phyloP scores from a whole-genome alignment of 2,888 invertebrate genomes.

The Bedellia somnulentella region DNA sequence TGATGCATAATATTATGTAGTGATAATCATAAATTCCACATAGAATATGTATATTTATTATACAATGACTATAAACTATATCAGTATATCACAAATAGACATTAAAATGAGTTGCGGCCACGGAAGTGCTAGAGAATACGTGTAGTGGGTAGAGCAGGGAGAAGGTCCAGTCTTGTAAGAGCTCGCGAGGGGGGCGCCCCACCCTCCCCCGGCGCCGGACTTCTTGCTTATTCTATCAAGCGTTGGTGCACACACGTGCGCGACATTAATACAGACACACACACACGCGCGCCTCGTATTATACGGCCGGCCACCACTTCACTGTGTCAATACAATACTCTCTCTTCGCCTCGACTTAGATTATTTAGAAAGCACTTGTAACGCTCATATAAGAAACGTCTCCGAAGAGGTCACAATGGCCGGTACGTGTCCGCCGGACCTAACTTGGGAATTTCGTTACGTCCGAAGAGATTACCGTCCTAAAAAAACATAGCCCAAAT shows the following conservation, averaged over 20 bases:
- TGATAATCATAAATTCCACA: no score
- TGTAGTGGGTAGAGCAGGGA: constrained; percentile 48
- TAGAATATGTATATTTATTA: no score
- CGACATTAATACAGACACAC: constrained; percentile 21
- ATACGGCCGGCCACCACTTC: constrained; percentile 61
- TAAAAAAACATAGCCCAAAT: constrained; percentile 57
- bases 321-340: constrained; percentile 64
- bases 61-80: no score
- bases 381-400: constrained; percentile 61
- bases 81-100: constrained; percentile 46
- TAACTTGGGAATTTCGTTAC: no score
- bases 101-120: constrained; percentile 49
- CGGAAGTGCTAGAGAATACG: constrained; percentile 54
- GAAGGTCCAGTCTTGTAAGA: constrained; percentile 55
- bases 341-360: constrained; percentile 62
- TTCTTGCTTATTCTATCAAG: constrained; percentile 63
- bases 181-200: constrained; percentile 32
- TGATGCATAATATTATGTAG: no score
- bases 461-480: constrained; percentile 57
- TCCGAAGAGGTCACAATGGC: constrained; percentile 59
- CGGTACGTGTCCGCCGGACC: constrained; percentile 52
- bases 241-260: constrained; percentile 40
- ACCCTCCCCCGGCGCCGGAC: constrained; percentile 36
- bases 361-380: constrained; percentile 65
- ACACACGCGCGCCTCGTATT: constrained; percentile 39